Conservation (phyloP, 2,797 vertebrate species). For the Protosalanx chinensis region DNA sequence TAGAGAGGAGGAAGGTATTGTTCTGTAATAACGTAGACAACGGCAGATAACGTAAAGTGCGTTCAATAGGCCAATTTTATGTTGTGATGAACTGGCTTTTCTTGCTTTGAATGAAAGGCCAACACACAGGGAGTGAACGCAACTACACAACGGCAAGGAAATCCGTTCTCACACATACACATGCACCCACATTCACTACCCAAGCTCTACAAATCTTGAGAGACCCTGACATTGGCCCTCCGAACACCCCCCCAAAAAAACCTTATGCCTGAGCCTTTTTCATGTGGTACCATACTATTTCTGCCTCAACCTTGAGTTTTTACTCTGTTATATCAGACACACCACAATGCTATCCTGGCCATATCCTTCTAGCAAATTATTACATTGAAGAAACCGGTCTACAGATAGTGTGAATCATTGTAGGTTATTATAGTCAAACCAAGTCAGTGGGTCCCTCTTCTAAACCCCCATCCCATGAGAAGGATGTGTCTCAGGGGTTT, state of each 20-base stretch:
- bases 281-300: constrained; percentile 78
- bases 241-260: constrained; percentile 68
- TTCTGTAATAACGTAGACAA: too few species aligned
- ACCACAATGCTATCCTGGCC: constrained; percentile 46
- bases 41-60: too few species aligned
- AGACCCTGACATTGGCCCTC: constrained; percentile 68
- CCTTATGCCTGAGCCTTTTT: constrained; percentile 62
- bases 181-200: constrained; percentile 40
- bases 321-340: constrained; percentile 67
- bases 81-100: too few species aligned
- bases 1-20: constrained; percentile 3
- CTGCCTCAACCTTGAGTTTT: constrained; percentile 65
- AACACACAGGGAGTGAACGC: constrained; percentile 27
- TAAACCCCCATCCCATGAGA: constrained; percentile 52
- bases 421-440: constrained; percentile 66
- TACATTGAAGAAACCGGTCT: constrained; percentile 61
- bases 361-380: constrained; percentile 65
- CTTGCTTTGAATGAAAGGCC: constrained; percentile 21
- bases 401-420: constrained; percentile 71
- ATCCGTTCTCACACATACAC: neutral
- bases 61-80: too few species aligned
- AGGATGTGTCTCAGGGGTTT: constrained; percentile 67
- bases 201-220: constrained; percentile 61
- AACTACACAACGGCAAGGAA: neutral
- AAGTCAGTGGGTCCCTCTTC: constrained; percentile 40